Evolutionary conservation across 2,888 invertebrate species (phyloP), one percentile per base, ranked within the genome.

Genomic region (Eristalinus sepulchralis): DNA sequence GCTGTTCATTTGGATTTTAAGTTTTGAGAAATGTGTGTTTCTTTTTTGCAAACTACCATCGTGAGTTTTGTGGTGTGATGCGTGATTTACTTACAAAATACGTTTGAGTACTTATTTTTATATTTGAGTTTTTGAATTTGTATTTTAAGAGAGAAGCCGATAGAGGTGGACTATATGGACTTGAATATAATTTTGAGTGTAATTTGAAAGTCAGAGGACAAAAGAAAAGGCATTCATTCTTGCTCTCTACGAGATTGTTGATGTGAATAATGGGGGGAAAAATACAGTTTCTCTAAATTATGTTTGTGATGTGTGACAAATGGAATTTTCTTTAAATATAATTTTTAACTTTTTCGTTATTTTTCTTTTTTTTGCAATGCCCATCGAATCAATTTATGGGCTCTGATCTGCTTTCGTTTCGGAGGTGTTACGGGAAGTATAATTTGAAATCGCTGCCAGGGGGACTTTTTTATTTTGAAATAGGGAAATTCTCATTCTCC

Each of bases 191-290:
- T 8, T 27, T 36, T 70, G 22, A 63, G 55, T 59, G 36, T 10
- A 57, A 53, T 82, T 64, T 76, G 31, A 20, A 31, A 13, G n/a
- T 17, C 8, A 47, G 47, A 47, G 47, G 27, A 66, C 33, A 75
- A 66, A 57, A 17, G 17, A 10, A 60, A 36, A 34, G n/a, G 33
- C 53, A 11, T 13, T 10, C 27, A 27, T 62, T 24, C 2, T 66
- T 27, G 33, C 20, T 27, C 36, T 17, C 27, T 53, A 2, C 47
- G 24, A 73, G 53, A 79, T 73, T 79, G 83, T 83, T 83, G 83
- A 79, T 83, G 64, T 79, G 33, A 73, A 63, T 68, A 59, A n/a
- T 17, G 17, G 17, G 17, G 3, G 10, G 39, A 63, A 34, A 33
- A 17, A 20, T 47, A 60, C 34, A 13, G 13, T 59, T 39, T 59